Conservation (phyloP, 2,888 invertebrate species). For the Chirona hameri region DNA sequence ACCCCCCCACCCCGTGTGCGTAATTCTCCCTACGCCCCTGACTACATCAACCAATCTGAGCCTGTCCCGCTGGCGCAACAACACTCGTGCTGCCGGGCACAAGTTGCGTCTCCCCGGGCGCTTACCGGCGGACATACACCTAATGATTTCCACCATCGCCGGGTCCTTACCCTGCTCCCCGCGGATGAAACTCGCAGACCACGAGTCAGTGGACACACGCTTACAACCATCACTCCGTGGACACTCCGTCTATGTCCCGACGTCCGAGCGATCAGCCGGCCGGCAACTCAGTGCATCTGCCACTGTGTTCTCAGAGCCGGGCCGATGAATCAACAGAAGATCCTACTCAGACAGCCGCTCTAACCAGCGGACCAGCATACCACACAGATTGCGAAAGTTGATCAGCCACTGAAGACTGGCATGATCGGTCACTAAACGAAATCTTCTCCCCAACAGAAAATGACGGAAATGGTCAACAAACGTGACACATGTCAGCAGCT, state of each 20-base stretch:
- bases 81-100: not conserved
- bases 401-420: not conserved
- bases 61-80: not conserved
- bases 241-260: too few species aligned
- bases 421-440: not conserved
- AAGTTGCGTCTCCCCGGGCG: not conserved
- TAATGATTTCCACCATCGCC: not conserved
- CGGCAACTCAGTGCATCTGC: not conserved
- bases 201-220: not conserved
- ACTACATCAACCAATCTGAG: too few species aligned
- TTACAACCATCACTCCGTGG: too few species aligned
- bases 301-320: too few species aligned
- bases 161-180: not conserved
- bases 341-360: not conserved
- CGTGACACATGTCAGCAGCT: too few species aligned
- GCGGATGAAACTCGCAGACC: not conserved
- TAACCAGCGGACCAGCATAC: not conserved
- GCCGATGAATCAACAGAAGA: too few species aligned
- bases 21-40: too few species aligned
- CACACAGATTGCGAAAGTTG: too few species aligned
- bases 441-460: too few species aligned
- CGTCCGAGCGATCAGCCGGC: not conserved
- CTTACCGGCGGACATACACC: not conserved
- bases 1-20: too few species aligned
- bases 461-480: too few species aligned